A percentile compares a stretch with the other conserved stretches of the same genome.
Conservation (phyloP, 92 coral and sea anemone species). For the Plumapathes pennacea region DNA sequence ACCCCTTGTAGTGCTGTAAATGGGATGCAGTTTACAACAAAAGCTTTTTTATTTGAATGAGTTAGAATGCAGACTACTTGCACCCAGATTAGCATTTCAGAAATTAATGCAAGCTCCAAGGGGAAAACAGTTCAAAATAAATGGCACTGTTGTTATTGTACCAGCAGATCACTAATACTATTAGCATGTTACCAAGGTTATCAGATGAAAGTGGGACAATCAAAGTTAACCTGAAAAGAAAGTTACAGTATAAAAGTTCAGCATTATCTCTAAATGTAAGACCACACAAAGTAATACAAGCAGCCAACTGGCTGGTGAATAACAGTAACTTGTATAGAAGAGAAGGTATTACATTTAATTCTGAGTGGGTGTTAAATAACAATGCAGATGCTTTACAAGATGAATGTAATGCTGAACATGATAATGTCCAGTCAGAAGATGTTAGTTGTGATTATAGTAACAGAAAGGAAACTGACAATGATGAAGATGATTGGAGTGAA, state of each 20-base stretch:
- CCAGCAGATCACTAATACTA: constrained; percentile 11
- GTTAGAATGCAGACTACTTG: constrained; percentile 44
- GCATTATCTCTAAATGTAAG: constrained; percentile 23
- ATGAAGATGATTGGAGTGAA: constrained; percentile 28
- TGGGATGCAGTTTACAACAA: constrained; percentile 27
- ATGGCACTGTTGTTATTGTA: constrained; percentile 16
- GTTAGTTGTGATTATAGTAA: no score
- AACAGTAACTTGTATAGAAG: constrained; percentile 24
- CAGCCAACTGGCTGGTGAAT: constrained; percentile 33
- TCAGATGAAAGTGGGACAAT: constrained; percentile 14
- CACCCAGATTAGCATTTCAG: constrained; percentile 55
- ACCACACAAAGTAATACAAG: constrained; percentile 37
- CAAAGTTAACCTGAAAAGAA: constrained; percentile 42
- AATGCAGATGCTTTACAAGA: constrained; percentile 1
- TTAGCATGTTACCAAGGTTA: constrained; percentile 11
- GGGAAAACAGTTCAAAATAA: no score
- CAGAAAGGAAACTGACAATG: no score
- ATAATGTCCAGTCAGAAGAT: no score
- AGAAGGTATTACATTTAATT: constrained; percentile 24
- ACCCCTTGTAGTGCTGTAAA: constrained; percentile 22
- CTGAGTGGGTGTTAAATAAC: constrained; percentile 10
- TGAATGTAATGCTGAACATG: no score
- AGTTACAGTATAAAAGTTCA: constrained; percentile 35
- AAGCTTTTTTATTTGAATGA: constrained; percentile 38
- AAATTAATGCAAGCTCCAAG: constrained; percentile 55